Evolutionary conservation across 2,113 vertebrate species (phyloP).

Genomic region (Oreocharis arfaki): DNA sequence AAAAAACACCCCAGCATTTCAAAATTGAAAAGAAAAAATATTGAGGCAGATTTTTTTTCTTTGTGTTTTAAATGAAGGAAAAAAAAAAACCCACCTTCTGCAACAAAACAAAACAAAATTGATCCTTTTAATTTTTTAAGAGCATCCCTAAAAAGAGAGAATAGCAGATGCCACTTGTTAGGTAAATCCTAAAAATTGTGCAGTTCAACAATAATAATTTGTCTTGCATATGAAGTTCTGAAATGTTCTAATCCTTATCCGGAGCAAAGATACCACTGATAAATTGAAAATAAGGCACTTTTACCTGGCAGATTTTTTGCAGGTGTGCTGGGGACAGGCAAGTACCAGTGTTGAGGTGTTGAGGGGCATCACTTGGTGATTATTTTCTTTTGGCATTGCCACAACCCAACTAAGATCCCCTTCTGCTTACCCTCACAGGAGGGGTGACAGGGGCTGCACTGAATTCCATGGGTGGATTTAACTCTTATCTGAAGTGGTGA

Average conservation of each 20-base stretch:
- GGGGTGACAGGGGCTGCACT: background rate
- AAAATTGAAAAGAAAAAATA: background rate
- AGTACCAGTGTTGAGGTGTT: background rate
- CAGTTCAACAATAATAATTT: background rate
- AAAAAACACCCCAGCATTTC: no score
- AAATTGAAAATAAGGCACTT: background rate
- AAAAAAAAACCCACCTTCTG: background rate
- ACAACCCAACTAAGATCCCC: background rate
- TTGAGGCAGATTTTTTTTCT: accelerated
- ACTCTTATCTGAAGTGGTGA: background rate
- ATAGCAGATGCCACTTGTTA: background rate
- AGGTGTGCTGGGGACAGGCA: background rate
- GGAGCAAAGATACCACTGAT: background rate
- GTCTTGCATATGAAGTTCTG: background rate
- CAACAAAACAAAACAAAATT: background rate
- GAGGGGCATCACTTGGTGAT: background rate
- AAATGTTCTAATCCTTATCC: background rate
- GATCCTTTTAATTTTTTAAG: background rate
- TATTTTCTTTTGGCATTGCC: background rate
- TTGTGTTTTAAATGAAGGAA: background rate
- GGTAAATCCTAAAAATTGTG: background rate
- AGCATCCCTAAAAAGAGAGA: background rate
- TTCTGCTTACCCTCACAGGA: background rate
- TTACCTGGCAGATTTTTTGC: background rate
- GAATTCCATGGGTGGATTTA: background rate